phyloP scores from a whole-genome alignment of 2,113 vertebrate species.

The Chaetodon trifascialis region DNA sequence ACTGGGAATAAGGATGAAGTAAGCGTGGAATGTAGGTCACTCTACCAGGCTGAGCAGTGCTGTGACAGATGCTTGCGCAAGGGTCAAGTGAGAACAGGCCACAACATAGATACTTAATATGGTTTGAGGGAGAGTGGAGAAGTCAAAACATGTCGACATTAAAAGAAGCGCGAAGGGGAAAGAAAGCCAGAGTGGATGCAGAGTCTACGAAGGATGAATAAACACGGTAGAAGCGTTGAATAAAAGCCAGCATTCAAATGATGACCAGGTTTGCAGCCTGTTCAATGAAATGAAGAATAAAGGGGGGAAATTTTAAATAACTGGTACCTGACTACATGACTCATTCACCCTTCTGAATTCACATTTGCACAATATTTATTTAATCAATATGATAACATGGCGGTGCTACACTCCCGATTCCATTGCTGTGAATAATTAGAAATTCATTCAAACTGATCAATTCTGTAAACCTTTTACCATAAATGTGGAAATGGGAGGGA shows the following conservation, averaged over 20 bases:
- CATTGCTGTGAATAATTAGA: neutral
- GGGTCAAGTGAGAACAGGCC: constrained; percentile 61
- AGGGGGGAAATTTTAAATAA: neutral
- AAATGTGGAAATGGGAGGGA: neutral
- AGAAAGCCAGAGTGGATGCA: constrained; percentile 9
- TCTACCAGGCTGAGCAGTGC: constrained; percentile 39
- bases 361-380: neutral
- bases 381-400: neutral
- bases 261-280: neutral
- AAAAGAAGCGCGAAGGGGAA: constrained; percentile 32
- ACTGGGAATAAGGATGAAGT: constrained; percentile 33
- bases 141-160: constrained; percentile 48
- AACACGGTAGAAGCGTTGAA: neutral
- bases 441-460: neutral
- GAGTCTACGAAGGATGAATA: neutral
- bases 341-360: neutral
- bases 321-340: too few species aligned
- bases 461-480: neutral
- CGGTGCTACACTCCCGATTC: too few species aligned
- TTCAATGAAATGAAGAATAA: neutral
- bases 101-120: constrained; percentile 21
- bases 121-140: constrained; percentile 22
- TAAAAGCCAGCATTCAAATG: neutral
- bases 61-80: constrained; percentile 50
- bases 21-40: constrained; percentile 49